Percentiles rank a stretch among this genome's conserved stretches.
These are phyloP conservation scores for Benitochromis conjunctus DNA, from an alignment of 2,113 vertebrate species.

Conservation along the genomic window DNA sequence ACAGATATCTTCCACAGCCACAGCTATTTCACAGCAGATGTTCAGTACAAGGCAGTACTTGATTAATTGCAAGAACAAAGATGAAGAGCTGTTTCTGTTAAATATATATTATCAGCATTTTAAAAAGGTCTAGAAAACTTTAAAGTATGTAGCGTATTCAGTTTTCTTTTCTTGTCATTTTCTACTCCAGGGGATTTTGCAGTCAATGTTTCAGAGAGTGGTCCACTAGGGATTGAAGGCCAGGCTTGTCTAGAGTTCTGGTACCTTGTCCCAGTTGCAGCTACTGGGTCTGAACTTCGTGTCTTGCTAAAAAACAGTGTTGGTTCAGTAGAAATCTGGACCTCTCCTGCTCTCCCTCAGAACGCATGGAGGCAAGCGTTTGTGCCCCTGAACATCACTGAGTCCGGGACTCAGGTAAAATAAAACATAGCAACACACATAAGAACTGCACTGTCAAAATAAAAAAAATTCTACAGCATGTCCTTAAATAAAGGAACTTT, in stretches of 20 bases:
- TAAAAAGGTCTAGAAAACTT: not conserved
- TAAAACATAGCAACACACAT: not conserved
- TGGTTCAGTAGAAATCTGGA: constrained; percentile 65
- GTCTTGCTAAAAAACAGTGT: constrained; percentile 58
- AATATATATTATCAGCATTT: not conserved
- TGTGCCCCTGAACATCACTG: constrained; percentile 51
- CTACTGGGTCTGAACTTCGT: constrained; percentile 61
- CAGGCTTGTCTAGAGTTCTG: constrained; percentile 84
- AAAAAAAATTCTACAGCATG: not conserved
- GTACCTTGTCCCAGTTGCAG: constrained; percentile 72
- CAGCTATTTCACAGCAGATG: not conserved
- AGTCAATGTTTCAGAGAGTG: constrained; percentile 68
- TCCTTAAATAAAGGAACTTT: not conserved
- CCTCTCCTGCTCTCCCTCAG: constrained; percentile 47
- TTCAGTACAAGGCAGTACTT: not conserved
- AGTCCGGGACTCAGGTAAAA: constrained; percentile 73
- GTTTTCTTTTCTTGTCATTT: not conserved
- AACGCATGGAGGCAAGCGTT: constrained; percentile 74
- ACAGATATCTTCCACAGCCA: not conserved
- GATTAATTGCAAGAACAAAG: constrained; percentile 1
- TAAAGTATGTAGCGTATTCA: not conserved
- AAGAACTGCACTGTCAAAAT: not conserved
- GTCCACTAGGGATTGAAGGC: constrained; percentile 41
- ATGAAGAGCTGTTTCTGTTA: not conserved
- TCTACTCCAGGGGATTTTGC: constrained; percentile 50